phyloP scores from a whole-genome alignment of 2,797 vertebrate species.

The Anguilla megastoma region DNA sequence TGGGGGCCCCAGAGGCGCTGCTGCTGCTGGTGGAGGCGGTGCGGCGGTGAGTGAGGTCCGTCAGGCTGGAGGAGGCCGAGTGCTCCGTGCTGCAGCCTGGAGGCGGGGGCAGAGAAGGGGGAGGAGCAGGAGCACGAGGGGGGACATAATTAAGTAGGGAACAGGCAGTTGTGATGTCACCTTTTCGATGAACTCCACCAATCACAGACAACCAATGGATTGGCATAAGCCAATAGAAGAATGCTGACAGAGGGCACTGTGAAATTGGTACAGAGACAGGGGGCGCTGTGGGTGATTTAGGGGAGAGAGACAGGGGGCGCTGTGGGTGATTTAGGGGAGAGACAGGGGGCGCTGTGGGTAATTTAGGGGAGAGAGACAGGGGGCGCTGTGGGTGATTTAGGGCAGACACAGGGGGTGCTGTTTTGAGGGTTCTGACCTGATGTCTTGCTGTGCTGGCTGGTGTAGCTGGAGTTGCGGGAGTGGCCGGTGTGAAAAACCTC shows the following conservation, averaged over 20 bases:
- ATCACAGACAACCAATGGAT: background rate
- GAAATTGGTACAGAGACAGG: background rate
- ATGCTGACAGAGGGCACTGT: background rate
- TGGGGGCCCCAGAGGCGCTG: slow-evolving; percentile 82
- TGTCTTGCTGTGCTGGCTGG: slow-evolving; percentile 94
- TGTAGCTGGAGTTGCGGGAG: slow-evolving; percentile 93
- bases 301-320: background rate
- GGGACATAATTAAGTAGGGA: background rate
- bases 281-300: background rate
- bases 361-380: background rate
- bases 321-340: background rate
- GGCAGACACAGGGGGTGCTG: too few relatives aligned
- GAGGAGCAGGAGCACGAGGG: background rate
- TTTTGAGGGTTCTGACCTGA: slow-evolving; percentile 73
- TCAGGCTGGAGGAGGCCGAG: slow-evolving; percentile 92
- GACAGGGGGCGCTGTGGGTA: too few relatives aligned
- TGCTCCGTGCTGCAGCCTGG: slow-evolving; percentile 95
- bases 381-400: background rate
- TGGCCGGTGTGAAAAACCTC: slow-evolving; percentile 90
- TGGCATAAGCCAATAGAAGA: background rate
- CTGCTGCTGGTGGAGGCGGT: slow-evolving; percentile 95
- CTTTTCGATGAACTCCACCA: background rate
- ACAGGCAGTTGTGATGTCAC: background rate
- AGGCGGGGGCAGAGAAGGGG: background rate
- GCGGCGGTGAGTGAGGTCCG: slow-evolving; percentile 88